Evolutionary conservation across 2,797 vertebrate species (phyloP).

Genomic region (Cossypha heuglini): DNA sequence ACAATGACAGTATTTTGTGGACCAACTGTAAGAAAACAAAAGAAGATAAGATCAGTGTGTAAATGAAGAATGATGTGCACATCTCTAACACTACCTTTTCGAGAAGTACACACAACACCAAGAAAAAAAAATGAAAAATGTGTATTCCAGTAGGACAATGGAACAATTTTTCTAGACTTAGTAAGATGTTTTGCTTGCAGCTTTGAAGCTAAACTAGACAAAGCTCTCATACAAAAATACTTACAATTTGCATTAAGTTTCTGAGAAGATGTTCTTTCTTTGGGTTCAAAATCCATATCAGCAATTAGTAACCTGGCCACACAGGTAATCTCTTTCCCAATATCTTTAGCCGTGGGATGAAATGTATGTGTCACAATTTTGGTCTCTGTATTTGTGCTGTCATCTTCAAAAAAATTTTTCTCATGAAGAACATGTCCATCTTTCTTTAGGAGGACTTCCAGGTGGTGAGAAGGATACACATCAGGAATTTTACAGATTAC

Average conservation of each 20-base stretch:
- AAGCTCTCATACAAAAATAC: conserved; percentile 50
- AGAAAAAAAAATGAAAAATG: neutral
- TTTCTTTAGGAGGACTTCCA: conserved; percentile 76
- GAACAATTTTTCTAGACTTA: neutral
- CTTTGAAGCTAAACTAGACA: neutral
- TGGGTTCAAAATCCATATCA: conserved; percentile 11
- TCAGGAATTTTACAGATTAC: conserved; percentile 76
- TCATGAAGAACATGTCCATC: neutral
- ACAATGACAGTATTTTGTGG: conserved; percentile 38
- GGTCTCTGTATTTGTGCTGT: conserved; percentile 41
- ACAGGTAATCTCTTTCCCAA: conserved; percentile 76
- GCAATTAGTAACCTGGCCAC: conserved; percentile 68
- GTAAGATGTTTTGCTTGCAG: neutral
- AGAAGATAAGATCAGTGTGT: neutral
- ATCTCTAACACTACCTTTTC: neutral
- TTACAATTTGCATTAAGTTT: conserved; percentile 80
- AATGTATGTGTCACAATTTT: conserved; percentile 69
- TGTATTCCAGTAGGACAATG: neutral
- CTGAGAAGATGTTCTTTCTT: conserved; percentile 49
- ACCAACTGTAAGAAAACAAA: conserved; percentile 47
- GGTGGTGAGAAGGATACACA: conserved; percentile 74
- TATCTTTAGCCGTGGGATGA: conserved; percentile 54
- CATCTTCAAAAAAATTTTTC: neutral
- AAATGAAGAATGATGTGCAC: neutral
- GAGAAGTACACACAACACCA: neutral